Base-by-base conservation (phyloP, 2,888 invertebrate genomes). In the Toxonevra muliebris region DNA sequence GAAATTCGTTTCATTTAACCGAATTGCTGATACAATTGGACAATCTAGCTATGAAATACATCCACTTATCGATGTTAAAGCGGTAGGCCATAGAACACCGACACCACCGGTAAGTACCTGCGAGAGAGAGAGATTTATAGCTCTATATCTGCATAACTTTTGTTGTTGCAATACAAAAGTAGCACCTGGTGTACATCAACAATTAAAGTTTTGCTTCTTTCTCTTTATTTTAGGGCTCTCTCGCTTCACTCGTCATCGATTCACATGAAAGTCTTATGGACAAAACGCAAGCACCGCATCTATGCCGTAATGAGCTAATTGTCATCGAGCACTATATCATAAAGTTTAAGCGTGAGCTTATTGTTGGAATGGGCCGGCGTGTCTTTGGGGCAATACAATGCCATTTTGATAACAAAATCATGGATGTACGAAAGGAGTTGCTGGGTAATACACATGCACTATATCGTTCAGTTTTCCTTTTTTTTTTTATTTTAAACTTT, bases 251-350 rank as follows among this genome's bases (percentile, higher is more conserved):
- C 53, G 75, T 79, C 3, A 76, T 83, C 9, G 76, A 79, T 45
- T 77, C 80, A 17, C 73, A 76, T 0, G 65, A 67, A n/a, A 69
- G 70, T 17, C 66, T 76, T 17, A 69, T 74, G 50, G 71, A 76
- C 43, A 77, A 75, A 67, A 73, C 73, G 3, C 71, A 73, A 1
- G 62, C 75, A 66, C 73, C 72, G 7, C 76, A 80, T 30, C 55
- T 82, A 59, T 73, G 71, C 7, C 79, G 78, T 42, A 76, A 76
- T 17, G 79, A 80, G 61, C 72, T 78, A n/a, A 79, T 85, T 3
- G 85, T 81, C 43, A 78, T 84, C 3, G 85, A 84, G 50, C 83
- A 85, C 65, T 77, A 79, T 54, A 72, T 82, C 58, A 79, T 82
- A 8, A 83, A 80, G 73, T 85, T 85, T 45, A 85, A 82, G 69